Conservation (phyloP, 2,113 vertebrate species). For the Pangasianodon gigas region DNA sequence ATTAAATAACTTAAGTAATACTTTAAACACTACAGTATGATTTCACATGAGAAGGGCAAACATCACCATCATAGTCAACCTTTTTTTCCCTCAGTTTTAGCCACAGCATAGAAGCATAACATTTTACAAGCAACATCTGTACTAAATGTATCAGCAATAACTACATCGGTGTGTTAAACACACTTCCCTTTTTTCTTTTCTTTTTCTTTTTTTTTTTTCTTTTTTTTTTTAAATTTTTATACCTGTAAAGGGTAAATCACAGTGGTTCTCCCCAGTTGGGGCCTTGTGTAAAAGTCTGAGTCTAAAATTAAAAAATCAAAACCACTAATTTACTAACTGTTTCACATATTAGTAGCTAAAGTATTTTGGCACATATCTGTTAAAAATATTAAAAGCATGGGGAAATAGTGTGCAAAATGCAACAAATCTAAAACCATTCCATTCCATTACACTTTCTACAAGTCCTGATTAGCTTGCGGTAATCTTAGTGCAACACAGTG, state of each 20-base stretch:
- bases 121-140: slow-evolving; percentile 32
- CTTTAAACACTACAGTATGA: slow-evolving; percentile 29
- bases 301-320: slow-evolving; percentile 49
- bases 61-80: neutral
- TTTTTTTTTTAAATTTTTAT: neutral
- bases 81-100: neutral
- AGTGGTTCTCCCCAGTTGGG: slow-evolving; percentile 49
- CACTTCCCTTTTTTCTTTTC: slow-evolving; percentile 28
- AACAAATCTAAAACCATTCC: slow-evolving; percentile 39
- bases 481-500: slow-evolving; percentile 54
- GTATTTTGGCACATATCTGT: slow-evolving; percentile 34
- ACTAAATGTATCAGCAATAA: slow-evolving; percentile 23
- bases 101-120: slow-evolving; percentile 27
- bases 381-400: slow-evolving; percentile 40
- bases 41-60: slow-evolving; percentile 6
- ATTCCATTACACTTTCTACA: slow-evolving; percentile 31
- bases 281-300: slow-evolving; percentile 37
- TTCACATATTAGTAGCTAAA: slow-evolving; percentile 5
- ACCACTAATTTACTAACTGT: slow-evolving; percentile 5
- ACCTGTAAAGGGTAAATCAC: slow-evolving; percentile 53
- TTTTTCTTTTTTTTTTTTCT: neutral
- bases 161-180: slow-evolving; percentile 35
- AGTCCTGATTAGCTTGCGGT: slow-evolving; percentile 43
- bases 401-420: slow-evolving; percentile 55
- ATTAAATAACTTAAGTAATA: slow-evolving; percentile 29